A percentile compares a stretch with the other conserved stretches of the same genome.
These are phyloP conservation scores for Criorhina ranunculi DNA, from an alignment of 2,888 invertebrate genomes.

Conservation along the genomic window DNA sequence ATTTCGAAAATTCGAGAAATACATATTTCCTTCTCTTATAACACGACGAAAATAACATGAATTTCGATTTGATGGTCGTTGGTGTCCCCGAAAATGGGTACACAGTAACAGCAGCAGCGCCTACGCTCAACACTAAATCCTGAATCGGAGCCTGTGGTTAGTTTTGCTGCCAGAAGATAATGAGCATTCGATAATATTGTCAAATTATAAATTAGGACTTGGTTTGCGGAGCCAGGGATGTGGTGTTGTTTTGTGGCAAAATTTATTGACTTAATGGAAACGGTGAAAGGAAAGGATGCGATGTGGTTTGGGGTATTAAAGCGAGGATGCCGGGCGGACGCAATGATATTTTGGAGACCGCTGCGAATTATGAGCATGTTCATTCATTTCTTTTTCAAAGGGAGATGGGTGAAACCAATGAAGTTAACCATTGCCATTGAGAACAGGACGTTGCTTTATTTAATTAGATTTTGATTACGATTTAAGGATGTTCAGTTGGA, in stretches of 20 bases:
- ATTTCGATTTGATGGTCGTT: constrained; percentile 36
- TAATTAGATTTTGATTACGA: constrained; percentile 63
- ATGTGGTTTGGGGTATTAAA: constrained; percentile 32
- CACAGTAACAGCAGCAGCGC: background rate
- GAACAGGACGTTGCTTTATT: constrained; percentile 39
- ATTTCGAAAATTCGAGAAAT: constrained; percentile 48
- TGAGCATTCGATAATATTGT: constrained; percentile 54
- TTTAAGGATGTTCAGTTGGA: constrained; percentile 43
- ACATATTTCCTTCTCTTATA: background rate
- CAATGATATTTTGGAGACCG: constrained; percentile 44
- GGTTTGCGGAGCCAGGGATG: background rate
- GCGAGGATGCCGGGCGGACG: constrained; percentile 13
- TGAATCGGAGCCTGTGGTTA: constrained; percentile 23
- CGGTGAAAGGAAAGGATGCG: constrained; percentile 41
- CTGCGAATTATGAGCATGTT: constrained; percentile 51
- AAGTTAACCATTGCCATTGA: constrained; percentile 33
- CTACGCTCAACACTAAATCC: constrained; percentile 22
- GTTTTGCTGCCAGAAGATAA: constrained; percentile 47
- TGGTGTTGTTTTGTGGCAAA: constrained; percentile 18
- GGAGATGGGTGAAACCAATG: constrained; percentile 23
- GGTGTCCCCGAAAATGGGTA: background rate
- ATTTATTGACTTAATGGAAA: constrained; percentile 47
- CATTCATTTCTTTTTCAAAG: background rate
- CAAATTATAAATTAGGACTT: constrained; percentile 56
- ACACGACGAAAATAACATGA: constrained; percentile 17